Evolutionary conservation across 2,797 vertebrate genomes (phyloP), one percentile per base, ranked within the genome.

Genomic region (Enteromius trimaculatus): DNA sequence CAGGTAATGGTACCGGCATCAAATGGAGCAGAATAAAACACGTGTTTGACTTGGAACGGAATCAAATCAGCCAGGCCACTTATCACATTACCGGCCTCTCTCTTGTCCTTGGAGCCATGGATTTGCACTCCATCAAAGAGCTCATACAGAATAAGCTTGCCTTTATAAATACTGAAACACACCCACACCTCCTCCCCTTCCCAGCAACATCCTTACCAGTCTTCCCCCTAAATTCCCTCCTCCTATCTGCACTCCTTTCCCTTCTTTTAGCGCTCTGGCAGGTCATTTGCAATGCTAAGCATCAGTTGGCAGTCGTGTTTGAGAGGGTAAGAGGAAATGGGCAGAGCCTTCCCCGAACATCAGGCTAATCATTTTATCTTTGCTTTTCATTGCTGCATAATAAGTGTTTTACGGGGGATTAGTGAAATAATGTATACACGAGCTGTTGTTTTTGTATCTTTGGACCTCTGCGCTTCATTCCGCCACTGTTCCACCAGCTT

Each of bases 361-460:
- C 80, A 79, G 75, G 70, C 85, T 90, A 91, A 92, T 93, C 88
- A 91, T 92, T 92, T 92, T 90, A 92, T 90, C 91, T 90, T 86
- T 86, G 81, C 88, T 89, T 89, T 92, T 89, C 88, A 90, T 89
- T 91, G 86, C 82, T 42, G 34, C 86, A 91, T 91, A 90, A 90
- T 92, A 91, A 90, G 88, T 90, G 81, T 89, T 90, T 92, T 91
- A 89, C 83, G 83, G 86, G 87, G 91, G 88, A 92, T 93, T 93
- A 93, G 89, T 78, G 88, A 84, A 86, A 89, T 89, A 89, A 91
- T 90, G 88, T 89, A 90, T 91, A 90, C 87, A 90, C 49, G 70
- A 86, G 74, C 64, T 88, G 39, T 58, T 86, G 86, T 84, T 81
- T 85, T 79, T 87, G 76, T 69, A 79, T 89, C 89, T 74, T 44